Percentiles rank a stretch among this genome's conserved stretches.
These are phyloP conservation scores for Neosalanx taihuensis DNA, from an alignment of 2,797 vertebrate genomes.

Conservation along the genomic window DNA sequence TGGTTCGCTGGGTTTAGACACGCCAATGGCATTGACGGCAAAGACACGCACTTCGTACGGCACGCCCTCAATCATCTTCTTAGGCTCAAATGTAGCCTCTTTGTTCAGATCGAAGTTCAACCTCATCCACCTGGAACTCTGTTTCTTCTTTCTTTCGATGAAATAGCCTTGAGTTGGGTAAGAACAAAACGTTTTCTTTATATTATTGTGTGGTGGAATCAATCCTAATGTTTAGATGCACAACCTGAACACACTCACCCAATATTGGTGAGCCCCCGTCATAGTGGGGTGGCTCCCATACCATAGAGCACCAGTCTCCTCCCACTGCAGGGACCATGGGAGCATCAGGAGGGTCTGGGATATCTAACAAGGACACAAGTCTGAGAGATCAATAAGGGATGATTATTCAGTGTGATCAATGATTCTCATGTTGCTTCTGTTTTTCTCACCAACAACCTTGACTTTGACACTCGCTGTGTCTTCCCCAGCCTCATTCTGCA, in stretches of 20 bases:
- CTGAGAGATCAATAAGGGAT: background rate
- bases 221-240: background rate
- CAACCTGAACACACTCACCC: constrained; percentile 70
- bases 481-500: constrained; percentile 97
- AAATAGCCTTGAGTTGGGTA: constrained; percentile 83
- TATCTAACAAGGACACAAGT: constrained; percentile 71
- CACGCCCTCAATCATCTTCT: constrained; percentile 99
- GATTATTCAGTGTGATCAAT: background rate
- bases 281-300: constrained; percentile 89
- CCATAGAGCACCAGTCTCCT: constrained; percentile 96
- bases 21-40: constrained; percentile 92
- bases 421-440: background rate
- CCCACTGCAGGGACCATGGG: constrained; percentile 87
- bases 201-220: background rate
- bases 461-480: constrained; percentile 87
- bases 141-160: constrained; percentile 97
- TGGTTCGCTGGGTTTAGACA: constrained; percentile 93
- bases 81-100: constrained; percentile 92
- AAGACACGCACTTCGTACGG: constrained; percentile 96
- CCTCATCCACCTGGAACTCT: constrained; percentile 99
- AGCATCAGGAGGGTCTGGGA: constrained; percentile 90
- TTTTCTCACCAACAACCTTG: constrained; percentile 93
- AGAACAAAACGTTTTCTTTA: background rate
- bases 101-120: constrained; percentile 96
- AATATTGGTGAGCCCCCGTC: constrained; percentile 92